phyloP scores from a whole-genome alignment of 2,888 invertebrate species.

The Catocala sponsa region DNA sequence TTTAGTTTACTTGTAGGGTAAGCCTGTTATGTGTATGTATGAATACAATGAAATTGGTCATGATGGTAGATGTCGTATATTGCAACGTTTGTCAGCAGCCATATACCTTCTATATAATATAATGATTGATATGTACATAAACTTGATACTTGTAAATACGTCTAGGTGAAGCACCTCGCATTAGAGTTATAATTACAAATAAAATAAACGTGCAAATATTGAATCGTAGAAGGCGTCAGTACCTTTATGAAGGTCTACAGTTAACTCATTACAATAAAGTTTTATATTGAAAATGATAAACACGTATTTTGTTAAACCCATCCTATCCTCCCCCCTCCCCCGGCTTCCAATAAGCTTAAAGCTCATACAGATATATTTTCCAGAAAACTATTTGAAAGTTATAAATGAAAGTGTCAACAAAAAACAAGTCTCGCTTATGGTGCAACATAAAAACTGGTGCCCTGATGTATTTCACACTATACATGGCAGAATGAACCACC shows the following conservation, averaged over 20 bases:
- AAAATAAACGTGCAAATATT: constrained; percentile 66
- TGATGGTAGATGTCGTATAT: constrained; percentile 17
- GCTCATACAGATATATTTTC: not conserved
- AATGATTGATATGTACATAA: constrained; percentile 15
- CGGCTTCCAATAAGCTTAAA: constrained; percentile 27
- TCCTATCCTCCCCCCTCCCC: no score
- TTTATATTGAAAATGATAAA: constrained; percentile 44
- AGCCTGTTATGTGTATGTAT: constrained; percentile 19
- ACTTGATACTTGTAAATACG: constrained; percentile 40
- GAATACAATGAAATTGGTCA: constrained; percentile 6
- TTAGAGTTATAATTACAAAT: constrained; percentile 55
- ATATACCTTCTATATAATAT: constrained; percentile 35
- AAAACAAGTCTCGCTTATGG: not conserved
- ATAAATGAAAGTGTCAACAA: not conserved
- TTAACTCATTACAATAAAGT: constrained; percentile 58
- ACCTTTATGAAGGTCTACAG: constrained; percentile 50
- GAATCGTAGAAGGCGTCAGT: constrained; percentile 29
- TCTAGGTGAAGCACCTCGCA: constrained; percentile 69
- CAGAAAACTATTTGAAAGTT: not conserved
- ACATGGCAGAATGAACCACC: not conserved
- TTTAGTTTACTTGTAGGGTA: constrained; percentile 35
- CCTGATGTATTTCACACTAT: not conserved
- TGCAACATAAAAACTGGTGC: not conserved
- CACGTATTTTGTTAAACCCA: constrained; percentile 20
- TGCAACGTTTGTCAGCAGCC: constrained; percentile 23